These are phyloP conservation scores for Drosophila rhopaloa DNA, from an alignment of 1,140 invertebrate genomes.

Conservation along the genomic window DNA sequence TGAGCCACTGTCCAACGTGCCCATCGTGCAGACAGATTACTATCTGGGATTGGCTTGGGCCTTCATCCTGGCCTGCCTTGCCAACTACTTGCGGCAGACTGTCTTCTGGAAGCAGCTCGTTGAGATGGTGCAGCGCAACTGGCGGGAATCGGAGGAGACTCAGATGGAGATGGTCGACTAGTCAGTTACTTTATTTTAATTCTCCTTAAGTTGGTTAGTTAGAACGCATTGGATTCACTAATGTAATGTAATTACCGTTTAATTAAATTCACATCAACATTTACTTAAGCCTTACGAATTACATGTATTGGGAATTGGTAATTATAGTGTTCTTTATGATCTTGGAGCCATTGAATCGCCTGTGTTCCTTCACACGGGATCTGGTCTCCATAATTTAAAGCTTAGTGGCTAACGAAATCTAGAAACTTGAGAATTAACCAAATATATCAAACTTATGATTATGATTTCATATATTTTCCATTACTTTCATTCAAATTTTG, in stretches of 20 bases:
- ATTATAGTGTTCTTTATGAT: slow-evolving; percentile 26
- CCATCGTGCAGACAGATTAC: slow-evolving; percentile 88
- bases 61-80: slow-evolving; percentile 91
- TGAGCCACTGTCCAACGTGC: slow-evolving; percentile 85
- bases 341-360: slow-evolving; percentile 21
- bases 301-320: slow-evolving; percentile 38
- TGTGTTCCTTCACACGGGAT: background rate
- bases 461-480: slow-evolving; percentile 17
- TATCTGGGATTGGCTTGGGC: slow-evolving; percentile 93
- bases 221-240: slow-evolving; percentile 47
- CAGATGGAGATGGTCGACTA: slow-evolving; percentile 88
- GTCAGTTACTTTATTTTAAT: slow-evolving; percentile 18
- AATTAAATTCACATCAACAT: slow-evolving; percentile 81
- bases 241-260: slow-evolving; percentile 71
- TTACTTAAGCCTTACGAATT: slow-evolving; percentile 67
- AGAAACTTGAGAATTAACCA: slow-evolving; percentile 21
- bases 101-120: slow-evolving; percentile 92
- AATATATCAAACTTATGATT: slow-evolving; percentile 22
- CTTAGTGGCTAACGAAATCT: slow-evolving; percentile 46
- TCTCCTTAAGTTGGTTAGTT: slow-evolving; percentile 7
- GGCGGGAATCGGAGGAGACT: slow-evolving; percentile 93
- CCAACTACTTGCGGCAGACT: slow-evolving; percentile 92
- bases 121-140: slow-evolving; percentile 93
- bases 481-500: slow-evolving; percentile 25
- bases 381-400: slow-evolving; percentile 40